phyloP scores from a whole-genome alignment of 2,888 invertebrate species.

The Plagodis pulveraria region DNA sequence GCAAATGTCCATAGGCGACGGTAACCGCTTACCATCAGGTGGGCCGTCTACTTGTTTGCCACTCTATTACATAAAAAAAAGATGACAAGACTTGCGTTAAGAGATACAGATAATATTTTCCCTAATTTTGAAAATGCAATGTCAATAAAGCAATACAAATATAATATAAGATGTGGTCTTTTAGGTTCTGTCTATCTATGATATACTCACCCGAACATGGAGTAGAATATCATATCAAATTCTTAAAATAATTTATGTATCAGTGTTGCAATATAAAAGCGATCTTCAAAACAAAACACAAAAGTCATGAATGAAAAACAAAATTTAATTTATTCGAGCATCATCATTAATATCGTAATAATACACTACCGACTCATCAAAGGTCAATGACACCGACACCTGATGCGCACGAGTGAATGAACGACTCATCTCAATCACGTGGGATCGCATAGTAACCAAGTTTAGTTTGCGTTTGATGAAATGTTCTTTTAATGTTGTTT shows the following conservation, averaged over 20 bases:
- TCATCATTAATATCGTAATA: conserved; percentile 11
- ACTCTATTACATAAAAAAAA: too few relatives aligned
- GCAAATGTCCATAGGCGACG: too few relatives aligned
- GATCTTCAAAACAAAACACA: conserved; percentile 1
- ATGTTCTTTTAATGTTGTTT: neutral
- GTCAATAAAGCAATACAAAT: too few relatives aligned
- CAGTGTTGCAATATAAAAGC: neutral
- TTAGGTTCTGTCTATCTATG: too few relatives aligned
- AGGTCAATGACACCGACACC: conserved; percentile 39
- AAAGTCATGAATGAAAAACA: conserved; percentile 14
- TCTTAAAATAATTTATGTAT: neutral
- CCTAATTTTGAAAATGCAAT: too few relatives aligned
- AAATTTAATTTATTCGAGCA: conserved; percentile 9
- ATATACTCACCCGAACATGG: too few relatives aligned
- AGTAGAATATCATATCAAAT: too few relatives aligned
- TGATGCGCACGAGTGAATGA: conserved; percentile 42
- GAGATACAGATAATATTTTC: too few relatives aligned
- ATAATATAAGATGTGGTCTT: too few relatives aligned
- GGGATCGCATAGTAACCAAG: conserved; percentile 26
- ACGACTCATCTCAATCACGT: conserved; percentile 34
- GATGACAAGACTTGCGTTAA: too few relatives aligned
- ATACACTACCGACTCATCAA: conserved; percentile 33
- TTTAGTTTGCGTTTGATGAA: conserved; percentile 24
- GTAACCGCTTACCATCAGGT: too few relatives aligned
- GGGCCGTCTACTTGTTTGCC: too few relatives aligned